Conservation (phyloP, 1,140 invertebrate species). For the Linepithema humile region DNA sequence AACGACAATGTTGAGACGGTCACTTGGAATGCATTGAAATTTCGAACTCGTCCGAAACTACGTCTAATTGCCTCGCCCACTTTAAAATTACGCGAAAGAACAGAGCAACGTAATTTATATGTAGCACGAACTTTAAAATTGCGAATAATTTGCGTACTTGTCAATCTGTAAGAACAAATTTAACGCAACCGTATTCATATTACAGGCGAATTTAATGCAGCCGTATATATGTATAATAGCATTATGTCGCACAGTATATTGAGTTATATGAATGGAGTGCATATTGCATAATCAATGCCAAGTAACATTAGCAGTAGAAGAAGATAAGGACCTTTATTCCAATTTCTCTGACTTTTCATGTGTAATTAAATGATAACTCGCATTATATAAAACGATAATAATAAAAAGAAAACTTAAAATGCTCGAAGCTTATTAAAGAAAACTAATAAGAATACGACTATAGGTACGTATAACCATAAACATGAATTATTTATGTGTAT, state of each 20-base stretch:
- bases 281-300: neutral
- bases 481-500: conserved; percentile 12
- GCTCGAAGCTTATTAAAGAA: conserved; percentile 9
- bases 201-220: neutral
- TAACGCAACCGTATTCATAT: neutral
- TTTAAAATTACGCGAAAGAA: conserved; percentile 5
- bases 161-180: neutral
- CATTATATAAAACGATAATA: conserved; percentile 5
- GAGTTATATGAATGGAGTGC: neutral
- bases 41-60: neutral
- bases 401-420: neutral
- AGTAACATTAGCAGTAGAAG: neutral
- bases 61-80: neutral
- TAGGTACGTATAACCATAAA: neutral
- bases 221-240: too few species aligned
- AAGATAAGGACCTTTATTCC: neutral
- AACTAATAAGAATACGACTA: conserved; percentile 26
- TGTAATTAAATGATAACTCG: conserved; percentile 36
- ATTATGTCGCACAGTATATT: neutral
- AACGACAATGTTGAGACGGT: neutral
- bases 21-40: conserved; percentile 4
- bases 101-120: too few species aligned
- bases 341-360: conserved; percentile 14
- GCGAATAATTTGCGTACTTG: neutral
- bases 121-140: neutral